Base-by-base conservation (phyloP, 2,113 vertebrate genomes). In the Callopanchax toddi region DNA sequence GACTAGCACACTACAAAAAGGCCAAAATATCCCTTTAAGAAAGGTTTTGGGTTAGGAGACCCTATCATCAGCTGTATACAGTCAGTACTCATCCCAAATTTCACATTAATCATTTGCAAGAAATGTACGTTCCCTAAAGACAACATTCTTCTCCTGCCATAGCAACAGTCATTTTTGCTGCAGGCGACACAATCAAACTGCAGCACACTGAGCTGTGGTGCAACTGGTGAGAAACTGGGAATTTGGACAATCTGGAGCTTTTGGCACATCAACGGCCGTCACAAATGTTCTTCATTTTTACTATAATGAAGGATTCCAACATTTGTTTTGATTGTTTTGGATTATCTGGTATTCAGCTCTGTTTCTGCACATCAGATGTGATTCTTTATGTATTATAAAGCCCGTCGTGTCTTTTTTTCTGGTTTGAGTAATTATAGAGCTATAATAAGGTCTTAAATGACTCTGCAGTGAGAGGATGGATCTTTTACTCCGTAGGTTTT, bases 181-280 rank as follows among this genome's bases (percentile, higher is more conserved):
- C 56, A 52, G 81, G 77, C 61, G 6, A 53, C 22, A 23, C 46
- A 49, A 36, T 56, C 40, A 53, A 60, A 76, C 66, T 66, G 49
- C 70, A 70, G 79, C 68, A 75, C 71, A 76, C 61, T 60, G 59
- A 55, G 61, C 63, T 65, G 32, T 73, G 42, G 49, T 66, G 75
- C 51, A 67, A 78, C 43, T 60, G 45, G 69, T 74, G 48, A 26
- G n/a, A 71, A 66, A 76, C 51, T 15, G 32, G 50, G 45, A 81
- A 60, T n/a, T 15, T 37, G 34, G 69, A 63, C 68, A 59, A 50
- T 78, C 37, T 67, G 52, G 42, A 62, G 67, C 46, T 39, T 59
- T 60, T 68, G 0, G 0, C 20, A 46, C 11, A 20, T 4, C 50
- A 8, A 25, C 0, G 29, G 50, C 52, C 18, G 37, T 67, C 57